Conservation (phyloP, 2,113 vertebrate species). For the Stigmatopora nigra region DNA sequence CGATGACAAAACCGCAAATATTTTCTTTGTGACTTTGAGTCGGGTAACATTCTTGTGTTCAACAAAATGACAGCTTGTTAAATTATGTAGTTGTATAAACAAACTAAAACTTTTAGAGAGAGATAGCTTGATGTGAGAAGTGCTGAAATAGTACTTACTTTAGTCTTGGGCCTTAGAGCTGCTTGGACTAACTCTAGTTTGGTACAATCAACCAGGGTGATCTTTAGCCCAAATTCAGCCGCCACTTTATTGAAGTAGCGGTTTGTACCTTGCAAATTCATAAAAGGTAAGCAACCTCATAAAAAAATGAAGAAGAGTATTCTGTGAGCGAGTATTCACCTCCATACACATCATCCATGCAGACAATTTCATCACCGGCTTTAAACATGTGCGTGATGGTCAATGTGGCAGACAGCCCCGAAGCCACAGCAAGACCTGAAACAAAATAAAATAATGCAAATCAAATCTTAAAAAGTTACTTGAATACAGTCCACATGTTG, state of each 20-base stretch:
- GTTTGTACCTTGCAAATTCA: conserved; percentile 75
- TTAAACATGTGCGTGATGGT: conserved; percentile 85
- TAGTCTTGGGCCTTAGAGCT: conserved; percentile 82
- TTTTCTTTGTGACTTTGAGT: not conserved
- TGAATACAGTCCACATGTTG: not conserved
- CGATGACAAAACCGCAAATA: not conserved
- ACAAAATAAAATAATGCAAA: not conserved
- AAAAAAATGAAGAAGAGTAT: not conserved
- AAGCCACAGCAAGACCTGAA: conserved; percentile 82
- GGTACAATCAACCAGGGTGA: conserved; percentile 79
- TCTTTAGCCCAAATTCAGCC: conserved; percentile 67
- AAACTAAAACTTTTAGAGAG: not conserved
- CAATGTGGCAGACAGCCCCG: conserved; percentile 79
- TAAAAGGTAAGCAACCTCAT: not conserved
- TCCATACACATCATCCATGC: conserved; percentile 89
- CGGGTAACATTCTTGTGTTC: not conserved
- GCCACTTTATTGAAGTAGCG: conserved; percentile 80
- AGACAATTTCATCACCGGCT: conserved; percentile 79
- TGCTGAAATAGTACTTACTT: conserved; percentile 65
- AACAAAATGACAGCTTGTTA: not conserved
- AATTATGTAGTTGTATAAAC: not conserved
- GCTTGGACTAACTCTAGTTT: conserved; percentile 71
- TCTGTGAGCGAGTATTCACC: conserved; percentile 59
- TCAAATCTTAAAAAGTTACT: not conserved
- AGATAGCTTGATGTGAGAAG: not conserved